These are phyloP conservation scores for Drosophila bocqueti DNA, from an alignment of 1,140 invertebrate species.

Conservation along the genomic window DNA sequence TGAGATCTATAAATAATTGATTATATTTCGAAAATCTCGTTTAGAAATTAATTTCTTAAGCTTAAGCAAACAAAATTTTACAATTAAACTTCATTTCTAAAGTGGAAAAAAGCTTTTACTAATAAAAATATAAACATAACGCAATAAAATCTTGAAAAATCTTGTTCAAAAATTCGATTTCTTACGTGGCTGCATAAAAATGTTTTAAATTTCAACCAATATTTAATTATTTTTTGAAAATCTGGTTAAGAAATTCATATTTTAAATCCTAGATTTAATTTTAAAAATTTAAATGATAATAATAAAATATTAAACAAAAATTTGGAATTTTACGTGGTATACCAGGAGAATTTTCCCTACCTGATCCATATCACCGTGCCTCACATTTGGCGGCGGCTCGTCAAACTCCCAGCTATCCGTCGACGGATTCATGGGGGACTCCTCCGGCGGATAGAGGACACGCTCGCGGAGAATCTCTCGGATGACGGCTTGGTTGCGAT, in stretches of 20 bases:
- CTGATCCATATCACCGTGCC: conserved; percentile 83
- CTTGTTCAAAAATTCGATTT: not conserved
- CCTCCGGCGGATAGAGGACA: conserved; percentile 57
- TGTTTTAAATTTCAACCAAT: not conserved
- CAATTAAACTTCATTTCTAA: not conserved
- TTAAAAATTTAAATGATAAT: too few relatives aligned
- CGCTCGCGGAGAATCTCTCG: conserved; percentile 89
- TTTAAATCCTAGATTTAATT: too few relatives aligned
- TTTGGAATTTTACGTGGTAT: not conserved
- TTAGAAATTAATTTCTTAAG: not conserved
- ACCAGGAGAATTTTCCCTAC: conserved; percentile 17
- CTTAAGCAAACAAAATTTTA: not conserved
- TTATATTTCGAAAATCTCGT: not conserved
- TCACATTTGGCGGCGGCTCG: conserved; percentile 70
- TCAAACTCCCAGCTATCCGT: conserved; percentile 33
- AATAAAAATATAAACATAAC: not conserved
- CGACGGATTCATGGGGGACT: not conserved
- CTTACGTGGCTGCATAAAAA: too few relatives aligned
- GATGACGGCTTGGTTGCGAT: conserved; percentile 94
- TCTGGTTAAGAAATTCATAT: too few relatives aligned
- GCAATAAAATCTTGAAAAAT: not conserved
- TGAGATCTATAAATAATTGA: not conserved
- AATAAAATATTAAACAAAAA: not conserved
- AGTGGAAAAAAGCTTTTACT: not conserved
- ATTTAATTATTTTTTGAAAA: not conserved